These are phyloP conservation scores for Ardeotis arabs DNA, from an alignment of 2,113 vertebrate species.

Conservation along the genomic window DNA sequence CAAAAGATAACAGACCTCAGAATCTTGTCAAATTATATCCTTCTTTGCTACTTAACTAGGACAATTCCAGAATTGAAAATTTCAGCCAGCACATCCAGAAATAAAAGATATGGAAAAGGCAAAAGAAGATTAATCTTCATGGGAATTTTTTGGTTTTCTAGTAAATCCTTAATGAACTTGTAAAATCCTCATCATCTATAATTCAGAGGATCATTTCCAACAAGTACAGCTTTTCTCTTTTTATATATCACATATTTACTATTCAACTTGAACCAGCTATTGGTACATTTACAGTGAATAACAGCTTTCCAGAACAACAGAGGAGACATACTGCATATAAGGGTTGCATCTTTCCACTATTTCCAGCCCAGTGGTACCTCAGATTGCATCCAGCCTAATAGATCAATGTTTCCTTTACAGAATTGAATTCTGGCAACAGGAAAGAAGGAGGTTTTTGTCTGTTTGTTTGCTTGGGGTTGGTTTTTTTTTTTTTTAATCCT, in stretches of 20 bases:
- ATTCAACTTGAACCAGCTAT: neutral
- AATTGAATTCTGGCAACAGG: neutral
- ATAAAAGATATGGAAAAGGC: neutral
- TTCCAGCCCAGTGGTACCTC: neutral
- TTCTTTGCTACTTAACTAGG: neutral
- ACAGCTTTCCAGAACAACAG: neutral
- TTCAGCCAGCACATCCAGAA: neutral
- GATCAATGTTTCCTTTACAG: neutral
- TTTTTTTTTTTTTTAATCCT: neutral
- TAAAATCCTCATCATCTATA: neutral
- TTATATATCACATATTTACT: neutral
- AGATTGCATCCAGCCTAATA: neutral
- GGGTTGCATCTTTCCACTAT: neutral
- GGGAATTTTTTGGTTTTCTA: neutral
- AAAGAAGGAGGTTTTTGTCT: neutral
- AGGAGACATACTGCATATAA: neutral
- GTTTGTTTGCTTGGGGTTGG: neutral
- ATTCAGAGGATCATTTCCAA: neutral
- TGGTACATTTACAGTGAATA: neutral
- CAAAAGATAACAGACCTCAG: neutral
- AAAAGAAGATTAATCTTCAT: neutral
- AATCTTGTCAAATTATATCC: neutral
- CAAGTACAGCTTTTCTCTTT: neutral
- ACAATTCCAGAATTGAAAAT: neutral
- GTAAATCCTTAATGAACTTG: neutral